phyloP scores from a whole-genome alignment of 2,888 invertebrate species.

The Drosophila nigricruria region DNA sequence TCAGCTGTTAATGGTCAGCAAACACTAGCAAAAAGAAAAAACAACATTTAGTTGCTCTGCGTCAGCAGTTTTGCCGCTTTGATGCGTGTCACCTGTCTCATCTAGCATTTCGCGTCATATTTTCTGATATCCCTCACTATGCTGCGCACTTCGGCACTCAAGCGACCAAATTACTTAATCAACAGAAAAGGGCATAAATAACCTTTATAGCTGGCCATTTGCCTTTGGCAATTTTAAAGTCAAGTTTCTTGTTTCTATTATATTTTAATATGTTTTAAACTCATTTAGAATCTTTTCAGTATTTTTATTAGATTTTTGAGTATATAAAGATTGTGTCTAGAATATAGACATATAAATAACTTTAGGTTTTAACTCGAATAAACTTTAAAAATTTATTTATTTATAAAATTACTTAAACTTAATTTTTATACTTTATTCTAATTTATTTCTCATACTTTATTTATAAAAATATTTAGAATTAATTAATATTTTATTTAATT shows the following conservation, averaged over 20 bases:
- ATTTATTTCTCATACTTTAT: not conserved
- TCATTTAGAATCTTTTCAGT: not conserved
- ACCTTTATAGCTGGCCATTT: not conserved
- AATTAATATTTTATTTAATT: too few species aligned
- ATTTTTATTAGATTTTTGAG: not conserved
- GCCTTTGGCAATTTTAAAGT: not conserved
- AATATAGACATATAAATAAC: too few species aligned
- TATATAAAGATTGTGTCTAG: too few species aligned
- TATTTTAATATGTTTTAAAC: not conserved
- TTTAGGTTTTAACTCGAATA: too few species aligned
- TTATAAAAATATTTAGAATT: too few species aligned
- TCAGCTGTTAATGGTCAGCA: constrained; percentile 57
- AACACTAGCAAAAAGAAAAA: constrained; percentile 14
- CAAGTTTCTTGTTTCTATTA: not conserved
- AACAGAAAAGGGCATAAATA: not conserved
- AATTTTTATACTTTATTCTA: not conserved
- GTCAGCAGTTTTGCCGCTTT: constrained; percentile 49
- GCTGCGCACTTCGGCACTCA: not conserved
- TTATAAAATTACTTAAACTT: not conserved
- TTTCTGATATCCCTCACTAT: constrained; percentile 12
- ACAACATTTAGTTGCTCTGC: constrained; percentile 43
- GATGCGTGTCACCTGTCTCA: constrained; percentile 34
- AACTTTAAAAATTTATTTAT: too few species aligned
- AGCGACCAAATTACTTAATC: constrained; percentile 12
- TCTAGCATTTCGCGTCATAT: constrained; percentile 13